These are phyloP conservation scores for Archilochus colubris DNA, from an alignment of 2,113 vertebrate genomes.

Conservation along the genomic window DNA sequence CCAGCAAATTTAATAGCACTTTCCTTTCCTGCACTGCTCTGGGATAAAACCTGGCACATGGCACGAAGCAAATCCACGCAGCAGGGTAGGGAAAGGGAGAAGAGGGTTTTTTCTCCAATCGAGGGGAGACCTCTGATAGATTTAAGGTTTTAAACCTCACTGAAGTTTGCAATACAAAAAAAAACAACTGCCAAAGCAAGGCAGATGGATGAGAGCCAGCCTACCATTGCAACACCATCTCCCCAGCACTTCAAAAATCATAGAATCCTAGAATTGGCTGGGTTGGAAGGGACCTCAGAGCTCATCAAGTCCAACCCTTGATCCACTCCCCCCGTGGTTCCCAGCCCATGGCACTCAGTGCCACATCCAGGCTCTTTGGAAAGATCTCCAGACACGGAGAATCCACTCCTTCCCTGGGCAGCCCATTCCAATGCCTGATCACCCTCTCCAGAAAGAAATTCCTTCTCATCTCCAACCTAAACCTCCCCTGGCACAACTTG, in stretches of 20 bases:
- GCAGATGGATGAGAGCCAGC: not conserved
- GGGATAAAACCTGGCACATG: constrained; percentile 53
- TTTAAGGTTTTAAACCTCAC: not conserved
- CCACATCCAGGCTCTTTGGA: no score
- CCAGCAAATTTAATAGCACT: constrained; percentile 68
- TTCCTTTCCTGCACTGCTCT: not conserved
- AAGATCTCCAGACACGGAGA: no score
- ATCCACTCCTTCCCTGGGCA: no score
- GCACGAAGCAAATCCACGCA: not conserved
- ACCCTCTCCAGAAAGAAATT: no score
- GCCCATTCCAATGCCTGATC: no score
- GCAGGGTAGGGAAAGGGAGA: not conserved
- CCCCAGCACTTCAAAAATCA: rapidly evolving
- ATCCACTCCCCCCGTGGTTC: no score
- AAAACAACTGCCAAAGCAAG: rapidly evolving
- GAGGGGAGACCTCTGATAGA: not conserved
- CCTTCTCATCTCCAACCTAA: no score
- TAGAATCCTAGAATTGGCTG: no score
- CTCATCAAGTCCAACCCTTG: no score
- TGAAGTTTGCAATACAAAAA: not conserved
- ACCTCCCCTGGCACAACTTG: no score
- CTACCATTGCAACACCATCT: rapidly evolving
- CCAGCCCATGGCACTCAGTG: no score
- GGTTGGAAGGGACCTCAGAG: no score
- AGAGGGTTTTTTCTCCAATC: not conserved